These are phyloP conservation scores for Chrysogorgia sp. DNA, from an alignment of 92 coral and sea anemone genomes.

Conservation along the genomic window DNA sequence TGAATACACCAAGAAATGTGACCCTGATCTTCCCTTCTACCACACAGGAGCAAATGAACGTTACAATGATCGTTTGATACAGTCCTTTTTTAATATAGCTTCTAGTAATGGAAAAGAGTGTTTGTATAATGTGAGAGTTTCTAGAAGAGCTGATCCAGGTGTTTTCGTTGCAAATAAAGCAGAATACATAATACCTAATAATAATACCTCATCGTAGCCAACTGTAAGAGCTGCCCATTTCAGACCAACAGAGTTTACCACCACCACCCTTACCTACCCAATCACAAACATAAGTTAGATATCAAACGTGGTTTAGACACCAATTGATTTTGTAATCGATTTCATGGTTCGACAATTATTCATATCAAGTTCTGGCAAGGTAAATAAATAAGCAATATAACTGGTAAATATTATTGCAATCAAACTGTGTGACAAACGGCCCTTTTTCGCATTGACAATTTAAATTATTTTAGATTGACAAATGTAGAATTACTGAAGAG, in stretches of 20 bases:
- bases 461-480: too few species aligned
- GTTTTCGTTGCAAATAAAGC: conserved; percentile 18
- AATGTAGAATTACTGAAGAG: too few species aligned
- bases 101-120: conserved; percentile 6
- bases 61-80: neutral
- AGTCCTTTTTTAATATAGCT: conserved; percentile 20
- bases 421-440: too few species aligned
- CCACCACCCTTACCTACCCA: conserved; percentile 14
- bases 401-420: too few species aligned
- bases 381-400: too few species aligned
- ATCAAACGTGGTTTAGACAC: too few species aligned
- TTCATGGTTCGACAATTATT: too few species aligned
- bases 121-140: conserved; percentile 5
- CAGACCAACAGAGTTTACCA: conserved; percentile 23
- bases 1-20: conserved; percentile 16
- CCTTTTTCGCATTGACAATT: too few species aligned
- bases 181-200: too few species aligned
- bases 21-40: conserved; percentile 32
- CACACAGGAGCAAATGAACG: conserved; percentile 26
- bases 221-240: conserved; percentile 26
- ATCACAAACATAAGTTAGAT: too few species aligned
- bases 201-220: conserved; percentile 25
- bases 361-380: too few species aligned
- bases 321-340: too few species aligned
- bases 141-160: conserved; percentile 19